Base-by-base conservation (phyloP, 1,140 invertebrate genomes). In the Zaprionus ornatus region DNA sequence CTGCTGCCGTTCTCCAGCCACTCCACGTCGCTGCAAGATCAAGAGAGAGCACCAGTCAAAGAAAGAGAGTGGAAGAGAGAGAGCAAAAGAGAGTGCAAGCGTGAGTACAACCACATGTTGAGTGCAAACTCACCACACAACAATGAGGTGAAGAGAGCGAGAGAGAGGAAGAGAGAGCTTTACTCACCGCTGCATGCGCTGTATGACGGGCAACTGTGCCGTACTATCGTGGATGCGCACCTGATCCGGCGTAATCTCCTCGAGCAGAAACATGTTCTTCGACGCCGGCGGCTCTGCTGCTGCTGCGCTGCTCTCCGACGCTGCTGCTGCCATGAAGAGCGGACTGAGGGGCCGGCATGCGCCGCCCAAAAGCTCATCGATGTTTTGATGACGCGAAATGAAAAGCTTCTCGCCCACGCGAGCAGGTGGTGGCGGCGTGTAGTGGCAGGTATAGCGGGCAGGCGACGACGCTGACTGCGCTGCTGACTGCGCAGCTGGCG, bases 171-270 rank as follows among this genome's bases (percentile, higher is more conserved):
- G 29, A 32, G 27, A 9, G 29, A 32, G 29, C 29, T 32, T 32
- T 35, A 70, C 79, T 91, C 65, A 92, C 91, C 91, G 80, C 21
- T 92, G 90, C 84, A 92, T 92, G 50, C 90, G 95, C 90, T 95
- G 95, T 79, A 96, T 95, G 65, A 95, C 94, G 37, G 95, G 95
- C 77, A 94, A 94, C 87, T 96, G 95, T 17, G 95, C 94, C 1
- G 95, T 96, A 84, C 95, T 96, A 81, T 97, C 96, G 82, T 97
- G 96, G 75, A 97, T 96, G 79, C 95, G 95, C 67, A 97, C 96
- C 93, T 96, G 95, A 48, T 94, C 94, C 10, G 95, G 94, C 57
- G 91, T 91, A 25, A 92, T 90, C 77, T 92, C 91, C 60, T 92
- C 91, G 23, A 88, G 78, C 17, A 92, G 69, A 56, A 91, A 92